These are phyloP conservation scores for Drosophila lacertosa DNA, from an alignment of 1,140 invertebrate species.

Conservation along the genomic window DNA sequence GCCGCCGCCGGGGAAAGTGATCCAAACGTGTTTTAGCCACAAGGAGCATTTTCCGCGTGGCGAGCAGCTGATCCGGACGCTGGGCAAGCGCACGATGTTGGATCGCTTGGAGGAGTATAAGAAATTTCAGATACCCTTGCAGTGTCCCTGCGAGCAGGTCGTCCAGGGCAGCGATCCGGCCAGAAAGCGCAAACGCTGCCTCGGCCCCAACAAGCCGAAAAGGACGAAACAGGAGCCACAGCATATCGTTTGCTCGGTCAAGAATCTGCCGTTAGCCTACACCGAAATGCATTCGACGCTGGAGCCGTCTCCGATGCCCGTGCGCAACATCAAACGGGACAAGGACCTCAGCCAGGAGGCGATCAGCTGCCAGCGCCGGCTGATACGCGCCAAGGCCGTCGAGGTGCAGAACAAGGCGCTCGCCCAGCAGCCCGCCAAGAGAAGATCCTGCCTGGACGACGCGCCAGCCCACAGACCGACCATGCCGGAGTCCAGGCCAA, in stretches of 20 bases:
- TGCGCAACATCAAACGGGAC: not conserved
- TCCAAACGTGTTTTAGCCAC: not conserved
- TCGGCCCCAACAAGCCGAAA: not conserved
- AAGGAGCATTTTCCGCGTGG: conserved; percentile 1
- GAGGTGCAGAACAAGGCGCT: not conserved
- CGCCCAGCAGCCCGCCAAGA: not conserved
- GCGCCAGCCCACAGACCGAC: too few relatives aligned
- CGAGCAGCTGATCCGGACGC: not conserved
- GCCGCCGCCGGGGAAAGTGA: not conserved
- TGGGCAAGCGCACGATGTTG: not conserved
- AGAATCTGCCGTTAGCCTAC: not conserved
- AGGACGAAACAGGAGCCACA: not conserved
- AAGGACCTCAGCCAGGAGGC: not conserved
- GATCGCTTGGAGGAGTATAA: not conserved
- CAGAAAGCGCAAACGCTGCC: not conserved
- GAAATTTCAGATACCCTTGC: not conserved
- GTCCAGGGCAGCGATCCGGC: conserved; percentile 1
- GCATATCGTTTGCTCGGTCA: not conserved
- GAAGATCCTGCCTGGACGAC: too few relatives aligned
- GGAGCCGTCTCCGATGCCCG: not conserved
- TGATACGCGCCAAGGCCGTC: not conserved
- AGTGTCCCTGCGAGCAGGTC: not conserved
- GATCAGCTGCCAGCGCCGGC: conserved; percentile 1
- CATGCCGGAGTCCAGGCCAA: too few relatives aligned
- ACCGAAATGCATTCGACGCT: not conserved